Evolutionary conservation across 2,113 vertebrate species (phyloP), one percentile per base, ranked within the genome.

Genomic region (Gobius niger): DNA sequence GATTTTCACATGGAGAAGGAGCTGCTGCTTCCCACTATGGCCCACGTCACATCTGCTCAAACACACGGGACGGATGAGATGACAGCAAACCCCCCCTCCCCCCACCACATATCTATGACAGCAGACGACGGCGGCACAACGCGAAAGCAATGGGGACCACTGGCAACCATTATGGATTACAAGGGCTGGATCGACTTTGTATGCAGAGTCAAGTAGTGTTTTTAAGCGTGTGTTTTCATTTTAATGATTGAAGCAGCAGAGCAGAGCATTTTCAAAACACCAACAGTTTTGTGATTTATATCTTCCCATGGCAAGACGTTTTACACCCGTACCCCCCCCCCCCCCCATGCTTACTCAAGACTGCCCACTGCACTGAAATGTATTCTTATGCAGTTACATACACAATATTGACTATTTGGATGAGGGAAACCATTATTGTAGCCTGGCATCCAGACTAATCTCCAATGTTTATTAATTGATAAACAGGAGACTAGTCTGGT

Each of bases 21-120:
- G 70, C 78, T 82, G 77, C 81, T 76, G 73, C 73, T 84, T 86
- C 54, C 63, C 73, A 81, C 72, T 70, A 63, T 70, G 57, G 76
- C 85, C 88, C 89, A 87, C 87, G 65, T 83, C 84, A 89, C 88
- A 91, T 87, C 88, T 92, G 89, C 79, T 85, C 72, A 86, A 49
- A 76, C 67, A 78, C 66, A 86, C 50, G 76, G 82, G 77, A 84
- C 73, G 76, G 76, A 61, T 70, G 77, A 75, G 72, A 60, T 75
- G 73, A 87, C 81, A 73, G 75, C 24, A 4, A 34, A 34, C 24
- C 24, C 24, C 24, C 24, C 24, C 24, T 4, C 24, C 24, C 24
- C 24, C 1, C 24, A 1, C 24, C 68, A 76, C 60, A 14, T 44
- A 75, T 77, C 73, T 87, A 85, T 87, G 74, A 63, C 16, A 19